Conservation (phyloP, 2,888 invertebrate genomes). For the Hermaeophaga mercurialis region DNA sequence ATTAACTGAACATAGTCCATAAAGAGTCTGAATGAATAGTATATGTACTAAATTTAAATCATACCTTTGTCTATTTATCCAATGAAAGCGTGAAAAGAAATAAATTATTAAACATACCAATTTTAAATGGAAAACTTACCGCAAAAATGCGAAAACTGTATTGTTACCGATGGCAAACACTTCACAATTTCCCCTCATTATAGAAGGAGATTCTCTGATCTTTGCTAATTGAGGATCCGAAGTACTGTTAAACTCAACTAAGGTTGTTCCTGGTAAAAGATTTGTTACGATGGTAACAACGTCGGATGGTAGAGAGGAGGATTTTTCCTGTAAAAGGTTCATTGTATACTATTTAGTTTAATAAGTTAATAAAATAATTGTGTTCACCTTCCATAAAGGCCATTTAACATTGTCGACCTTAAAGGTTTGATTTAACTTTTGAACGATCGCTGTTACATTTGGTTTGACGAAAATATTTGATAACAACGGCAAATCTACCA, state of each 20-base stretch:
- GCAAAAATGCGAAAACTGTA: slow-evolving; percentile 69
- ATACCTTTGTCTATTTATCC: slow-evolving; percentile 37
- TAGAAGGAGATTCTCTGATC: slow-evolving; percentile 62
- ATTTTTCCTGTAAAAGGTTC: slow-evolving; percentile 41
- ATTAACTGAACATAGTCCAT: no score
- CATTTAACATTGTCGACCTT: slow-evolving; percentile 53
- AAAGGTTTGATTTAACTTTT: slow-evolving; percentile 47
- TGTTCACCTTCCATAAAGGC: slow-evolving; percentile 63
- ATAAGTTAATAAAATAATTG: no score
- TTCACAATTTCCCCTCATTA: slow-evolving; percentile 67
- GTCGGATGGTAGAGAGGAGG: slow-evolving; percentile 49
- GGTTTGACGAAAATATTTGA: slow-evolving; percentile 48
- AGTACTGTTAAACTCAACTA: slow-evolving; percentile 43
- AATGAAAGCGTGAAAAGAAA: slow-evolving; percentile 24
- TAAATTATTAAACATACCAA: slow-evolving; percentile 4
- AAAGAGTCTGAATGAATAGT: no score
- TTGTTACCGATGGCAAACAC: slow-evolving; percentile 59
- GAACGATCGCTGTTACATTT: slow-evolving; percentile 41
- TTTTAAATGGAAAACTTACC: slow-evolving; percentile 60
- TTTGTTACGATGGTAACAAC: slow-evolving; percentile 71
- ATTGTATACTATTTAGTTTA: no score
- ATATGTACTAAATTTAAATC: slow-evolving; percentile 1
- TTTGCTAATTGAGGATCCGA: slow-evolving; percentile 55
- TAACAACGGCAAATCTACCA: slow-evolving; percentile 55
- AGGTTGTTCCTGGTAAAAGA: slow-evolving; percentile 79